Percentiles rank a stretch among this genome's conserved stretches.
phyloP scores from a whole-genome alignment of 1,140 invertebrate genomes.

The Ceratina japonica region DNA sequence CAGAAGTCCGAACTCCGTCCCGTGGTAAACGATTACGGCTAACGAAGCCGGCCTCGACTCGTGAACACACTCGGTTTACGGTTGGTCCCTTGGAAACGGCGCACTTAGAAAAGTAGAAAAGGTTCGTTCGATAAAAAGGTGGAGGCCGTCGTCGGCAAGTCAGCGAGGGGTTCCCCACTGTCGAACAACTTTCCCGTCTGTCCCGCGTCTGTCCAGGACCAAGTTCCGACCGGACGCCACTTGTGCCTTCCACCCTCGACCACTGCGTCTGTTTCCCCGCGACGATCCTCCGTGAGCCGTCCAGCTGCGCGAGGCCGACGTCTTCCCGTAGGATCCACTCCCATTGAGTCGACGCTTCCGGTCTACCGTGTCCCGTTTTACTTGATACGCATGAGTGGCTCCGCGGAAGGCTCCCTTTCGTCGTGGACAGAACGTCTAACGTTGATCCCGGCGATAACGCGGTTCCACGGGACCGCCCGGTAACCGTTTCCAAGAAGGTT shows the following conservation, averaged over 20 bases:
- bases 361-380: slow-evolving; percentile 37
- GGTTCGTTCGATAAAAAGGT: slow-evolving; percentile 10
- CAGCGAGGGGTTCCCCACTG: not conserved
- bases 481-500: slow-evolving; percentile 23
- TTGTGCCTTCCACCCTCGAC: slow-evolving; percentile 3
- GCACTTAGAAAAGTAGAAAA: slow-evolving; percentile 60
- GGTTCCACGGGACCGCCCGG: not conserved
- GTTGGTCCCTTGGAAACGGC: slow-evolving; percentile 38
- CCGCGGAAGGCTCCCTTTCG: not conserved
- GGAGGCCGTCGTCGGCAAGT: no score
- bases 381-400: slow-evolving; percentile 50
- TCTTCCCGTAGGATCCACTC: slow-evolving; percentile 34
- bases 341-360: slow-evolving; percentile 53
- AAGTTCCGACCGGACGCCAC: slow-evolving; percentile 17
- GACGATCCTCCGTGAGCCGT: slow-evolving; percentile 39
- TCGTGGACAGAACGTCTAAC: not conserved
- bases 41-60: slow-evolving; percentile 19
- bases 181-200: slow-evolving; percentile 16
- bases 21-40: slow-evolving; percentile 23
- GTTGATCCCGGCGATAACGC: slow-evolving; percentile 49
- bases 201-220: not conserved
- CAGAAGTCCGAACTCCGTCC: not conserved
- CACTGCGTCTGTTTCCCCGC: slow-evolving; percentile 25
- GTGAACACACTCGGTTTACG: slow-evolving; percentile 3
- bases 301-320: slow-evolving; percentile 41